Evolutionary conservation across 92 coral and sea anemone genomes (phyloP).

Genomic region (Blastomussa wellsi): DNA sequence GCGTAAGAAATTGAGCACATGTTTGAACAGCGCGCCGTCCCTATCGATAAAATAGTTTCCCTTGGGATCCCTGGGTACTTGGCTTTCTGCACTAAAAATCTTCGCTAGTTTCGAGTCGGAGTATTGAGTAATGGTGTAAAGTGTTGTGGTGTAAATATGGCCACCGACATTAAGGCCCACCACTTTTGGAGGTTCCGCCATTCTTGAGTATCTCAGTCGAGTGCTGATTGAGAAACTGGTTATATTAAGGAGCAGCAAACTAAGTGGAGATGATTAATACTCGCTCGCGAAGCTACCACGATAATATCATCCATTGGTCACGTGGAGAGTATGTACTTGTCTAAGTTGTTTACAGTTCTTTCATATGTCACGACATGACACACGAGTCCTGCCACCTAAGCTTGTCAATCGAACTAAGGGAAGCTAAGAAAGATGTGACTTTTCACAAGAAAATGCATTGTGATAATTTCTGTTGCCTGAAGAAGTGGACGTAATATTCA

Average conservation of each 20-base stretch:
- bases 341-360: not conserved
- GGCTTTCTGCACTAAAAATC: conserved; percentile 45
- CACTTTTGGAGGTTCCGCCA: conserved; percentile 45
- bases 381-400: not conserved
- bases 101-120: conserved; percentile 66
- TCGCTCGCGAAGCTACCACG: not conserved
- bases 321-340: not conserved
- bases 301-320: conserved; percentile 5
- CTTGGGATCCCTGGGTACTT: conserved; percentile 48
- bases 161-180: conserved; percentile 83
- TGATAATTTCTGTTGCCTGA: not conserved
- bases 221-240: not conserved
- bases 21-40: conserved; percentile 63
- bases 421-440: not conserved
- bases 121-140: conserved; percentile 64
- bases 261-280: not conserved
- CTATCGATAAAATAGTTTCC: conserved; percentile 68
- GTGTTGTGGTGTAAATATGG: conserved; percentile 65
- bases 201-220: not conserved
- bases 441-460: not conserved
- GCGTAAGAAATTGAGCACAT: conserved; percentile 64
- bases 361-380: not conserved
- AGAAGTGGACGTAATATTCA: not conserved
- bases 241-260: not conserved
- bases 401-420: not conserved